Base-by-base conservation (phyloP, 2,113 vertebrate genomes). In the Gymnobelideus leadbeateri region DNA sequence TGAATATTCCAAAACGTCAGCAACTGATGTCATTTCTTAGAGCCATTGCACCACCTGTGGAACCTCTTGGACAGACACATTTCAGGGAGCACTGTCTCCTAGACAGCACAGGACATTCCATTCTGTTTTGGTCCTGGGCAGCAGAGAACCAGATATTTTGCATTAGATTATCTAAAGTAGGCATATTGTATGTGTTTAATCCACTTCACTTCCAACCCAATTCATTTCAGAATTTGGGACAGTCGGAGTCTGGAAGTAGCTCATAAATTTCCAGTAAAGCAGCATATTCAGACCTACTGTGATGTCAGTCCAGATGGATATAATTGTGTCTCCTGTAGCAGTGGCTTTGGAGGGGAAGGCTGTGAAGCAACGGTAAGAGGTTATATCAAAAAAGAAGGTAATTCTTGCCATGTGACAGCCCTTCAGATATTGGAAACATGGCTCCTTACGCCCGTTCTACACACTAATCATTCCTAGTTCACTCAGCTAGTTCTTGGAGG, bases 281-380 rank as follows among this genome's bases (percentile, higher is more conserved):
- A 98, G 97, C 99, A 99, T 97, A 99, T 99, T 84, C 99, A 99
- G 98, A 99, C 99, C 0, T 98, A 99, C 98, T 99, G 99, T 57
- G 99, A 99, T 0, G 99, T 99, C 95, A 99, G 99, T 96, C 94
- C 94, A 46, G 99, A 99, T 10, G 99, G 99, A 37, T 97, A 98
- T 91, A 98, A 98, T 96, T 99, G 99, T 92, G 95, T 99, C 55
- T 99, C 99, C 98, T 98, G 99, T 98, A 99, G 99, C 98, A 99
- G 98, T 0, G 99, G 99, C 94, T 99, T 98, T 0, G 98, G 98
- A 5, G 99, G 99, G 0, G 99, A 99, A 97, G 99, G 99, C 95
- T 99, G 99, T 24, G 99, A 99, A 96, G 99, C 99, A 51, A 99
- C 99, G 52, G 99, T 99, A 97, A 99, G 99, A 54, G 21, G 49